A percentile compares a stretch with the other conserved stretches of the same genome.
Conservation (phyloP, 2,113 vertebrate species). For the Ophthalmolycus amberensis region DNA sequence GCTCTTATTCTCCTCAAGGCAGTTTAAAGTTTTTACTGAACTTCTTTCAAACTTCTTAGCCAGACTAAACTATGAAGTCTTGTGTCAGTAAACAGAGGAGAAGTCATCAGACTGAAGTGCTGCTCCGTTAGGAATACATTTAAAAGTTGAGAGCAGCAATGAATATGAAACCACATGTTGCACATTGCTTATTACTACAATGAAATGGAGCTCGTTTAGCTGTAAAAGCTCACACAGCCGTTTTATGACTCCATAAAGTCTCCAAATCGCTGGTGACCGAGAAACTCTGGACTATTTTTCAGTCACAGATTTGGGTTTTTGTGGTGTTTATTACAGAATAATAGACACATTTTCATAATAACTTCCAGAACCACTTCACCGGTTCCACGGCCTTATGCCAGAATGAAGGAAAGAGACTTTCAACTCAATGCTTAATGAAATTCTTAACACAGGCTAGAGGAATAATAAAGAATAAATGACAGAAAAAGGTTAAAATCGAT, state of each 20-base stretch:
- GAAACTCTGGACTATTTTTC: not conserved
- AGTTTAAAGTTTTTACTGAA: not conserved
- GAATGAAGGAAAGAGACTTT: not conserved
- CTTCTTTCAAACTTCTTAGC: not conserved
- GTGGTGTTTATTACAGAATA: not conserved
- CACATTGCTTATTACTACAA: conserved; percentile 35
- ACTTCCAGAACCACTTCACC: not conserved
- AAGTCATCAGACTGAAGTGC: conserved; percentile 2
- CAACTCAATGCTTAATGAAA: not conserved
- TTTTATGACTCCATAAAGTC: conserved; percentile 48
- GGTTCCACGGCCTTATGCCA: not conserved
- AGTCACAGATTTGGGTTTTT: conserved; percentile 6
- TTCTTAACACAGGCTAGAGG: not conserved
- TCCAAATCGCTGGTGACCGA: conserved; percentile 20
- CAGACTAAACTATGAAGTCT: not conserved
- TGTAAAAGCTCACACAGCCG: conserved; percentile 27
- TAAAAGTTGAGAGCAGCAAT: conserved; percentile 8
- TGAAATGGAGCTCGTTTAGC: conserved; percentile 50
- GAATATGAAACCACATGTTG: conserved; percentile 29
- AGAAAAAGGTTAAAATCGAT: not conserved
- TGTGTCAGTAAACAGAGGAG: conserved; percentile 15
- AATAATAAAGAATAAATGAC: not conserved
- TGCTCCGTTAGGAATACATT: conserved; percentile 24
- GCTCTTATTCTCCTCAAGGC: not conserved
- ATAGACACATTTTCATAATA: conserved; percentile 7